Base-by-base conservation (phyloP, 1,140 invertebrate genomes). In the Dendroctonus valens region DNA sequence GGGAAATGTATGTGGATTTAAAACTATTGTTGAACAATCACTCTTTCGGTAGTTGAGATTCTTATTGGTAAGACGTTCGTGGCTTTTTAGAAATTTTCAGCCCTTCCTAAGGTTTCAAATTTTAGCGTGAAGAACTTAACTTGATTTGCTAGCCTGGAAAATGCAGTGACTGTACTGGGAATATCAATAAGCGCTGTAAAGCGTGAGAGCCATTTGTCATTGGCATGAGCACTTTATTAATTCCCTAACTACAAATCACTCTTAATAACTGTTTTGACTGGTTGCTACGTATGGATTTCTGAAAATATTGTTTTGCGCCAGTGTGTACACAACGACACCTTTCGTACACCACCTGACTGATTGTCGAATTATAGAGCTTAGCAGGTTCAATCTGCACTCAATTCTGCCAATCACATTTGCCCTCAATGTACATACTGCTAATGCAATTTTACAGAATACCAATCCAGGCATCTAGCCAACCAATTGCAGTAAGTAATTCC, bases 211-310 rank as follows among this genome's bases (percentile, higher is more conserved):
- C 58, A 44, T 48, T 60, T 60, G 42, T 60, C 44, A 60, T 60
- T 60, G 50, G 42, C 44, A 49, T 50, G 44, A 46, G n/a, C 44
- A 60, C 58, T 60, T 60, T 60, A 60, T 60, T 49, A 60, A 60
- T 60, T 60, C 58, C 44, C 9, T 46, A 46, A 11, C 44, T 46
- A 46, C 44, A 46, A 46, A 46, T 46, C 44, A 46, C 9, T 46
- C 9, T 46, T 46, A 46, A 46, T 46, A 46, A 46, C 44, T 46
- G 44, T 46, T 46, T 46, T 11, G 44, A 46, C 12, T 46, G 44
- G 44, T 5, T 46, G 44, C 12, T 11, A 46, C 44, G 44, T 46
- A 11, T 11, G 44, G 44, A 46, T 11, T 48, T 52, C 14, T 12
- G 50, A 52, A 52, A 52, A 52, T 52, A 15, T 6, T 52, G 15